Conservation (phyloP, 2,797 vertebrate genomes). For the Enteromius trimaculatus region DNA sequence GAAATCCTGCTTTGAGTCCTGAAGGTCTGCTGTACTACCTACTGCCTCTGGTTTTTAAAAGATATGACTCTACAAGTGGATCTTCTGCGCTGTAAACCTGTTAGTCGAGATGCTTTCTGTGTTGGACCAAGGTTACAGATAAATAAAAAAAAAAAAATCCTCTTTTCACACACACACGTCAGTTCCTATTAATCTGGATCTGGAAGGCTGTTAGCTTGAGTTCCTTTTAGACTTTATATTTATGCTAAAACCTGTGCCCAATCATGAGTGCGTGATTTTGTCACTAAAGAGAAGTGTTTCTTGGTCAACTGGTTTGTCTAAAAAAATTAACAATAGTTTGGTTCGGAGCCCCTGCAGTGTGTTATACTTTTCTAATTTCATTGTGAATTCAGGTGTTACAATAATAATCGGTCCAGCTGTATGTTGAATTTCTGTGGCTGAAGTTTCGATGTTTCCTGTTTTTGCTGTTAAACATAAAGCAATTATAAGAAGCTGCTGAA, state of each 20-base stretch:
- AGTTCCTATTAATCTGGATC: conserved; percentile 11
- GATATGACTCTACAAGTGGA: not conserved
- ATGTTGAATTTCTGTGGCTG: not conserved
- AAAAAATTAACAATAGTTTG: not conserved
- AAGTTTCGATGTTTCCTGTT: not conserved
- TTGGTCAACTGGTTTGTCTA: conserved; percentile 6
- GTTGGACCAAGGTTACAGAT: conserved; percentile 48
- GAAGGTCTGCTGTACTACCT: conserved; percentile 38
- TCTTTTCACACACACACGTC: conserved; percentile 15
- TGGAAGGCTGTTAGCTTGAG: conserved; percentile 33
- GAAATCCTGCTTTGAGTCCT: conserved; percentile 88
- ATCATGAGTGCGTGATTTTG: not conserved
- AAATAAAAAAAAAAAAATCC: not conserved
- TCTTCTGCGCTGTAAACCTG: not conserved
- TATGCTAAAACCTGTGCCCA: not conserved
- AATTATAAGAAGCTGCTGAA: conserved; percentile 3
- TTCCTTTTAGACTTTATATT: conserved; percentile 39
- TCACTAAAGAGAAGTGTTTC: not conserved
- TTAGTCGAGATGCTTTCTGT: conserved; percentile 35
- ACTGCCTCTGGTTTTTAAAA: conserved; percentile 20
- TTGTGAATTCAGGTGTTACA: not conserved
- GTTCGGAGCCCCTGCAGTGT: not conserved
- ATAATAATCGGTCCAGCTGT: not conserved
- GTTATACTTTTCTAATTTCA: not conserved
- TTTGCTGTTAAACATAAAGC: conserved; percentile 1